Base-by-base conservation (phyloP, 2,113 vertebrate species). In the Elachura formosa region DNA sequence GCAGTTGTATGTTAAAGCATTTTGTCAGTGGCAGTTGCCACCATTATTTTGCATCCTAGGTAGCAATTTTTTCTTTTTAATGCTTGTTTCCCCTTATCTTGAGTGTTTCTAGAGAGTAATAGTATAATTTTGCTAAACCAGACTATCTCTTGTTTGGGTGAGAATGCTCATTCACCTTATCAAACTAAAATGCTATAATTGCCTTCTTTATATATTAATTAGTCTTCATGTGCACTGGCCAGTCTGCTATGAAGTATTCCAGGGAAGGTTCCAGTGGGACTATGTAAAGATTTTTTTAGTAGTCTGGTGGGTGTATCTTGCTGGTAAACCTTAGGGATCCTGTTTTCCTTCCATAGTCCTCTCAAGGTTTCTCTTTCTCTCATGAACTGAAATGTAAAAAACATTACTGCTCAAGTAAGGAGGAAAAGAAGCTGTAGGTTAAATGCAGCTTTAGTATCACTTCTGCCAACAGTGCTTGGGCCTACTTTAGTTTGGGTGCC, bases 61-160 rank as follows among this genome's bases (percentile, higher is more conserved):
- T 46, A 76, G 11, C 18, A 34, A 10, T 51, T 77, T 21, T 92
- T 88, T 34, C 23, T 45, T 81, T 73, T 31, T 63, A 40, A 28
- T 59, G 20, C n/a, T 41, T 69, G 43, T 54, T 85, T 61, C 9
- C 2, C n/a, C 45, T 66, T 87, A 29, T 38, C 43, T 48, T 76
- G 38, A 33, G 4, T 59, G 51, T 75, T 94, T 94, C 77, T 63
- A 40, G 56, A 58, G 59, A 74, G 38, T 41, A 73, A 7, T 15
- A 29, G 25, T 45, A 12, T 55, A 36, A 74, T 89, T 94, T 74
- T 89, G 36, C 68, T 83, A 51, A 94, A 88, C 41, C 19, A 87
- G 73, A 49, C 23, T 78, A 14, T 76, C 1, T 80, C 12, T 59
- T 64, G 45, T 72, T 84, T 11, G 28, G 6, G 8, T 75, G 74